phyloP scores from a whole-genome alignment of 53 echinoderm and acorn worm genomes.

The Holothuria leucospilota region DNA sequence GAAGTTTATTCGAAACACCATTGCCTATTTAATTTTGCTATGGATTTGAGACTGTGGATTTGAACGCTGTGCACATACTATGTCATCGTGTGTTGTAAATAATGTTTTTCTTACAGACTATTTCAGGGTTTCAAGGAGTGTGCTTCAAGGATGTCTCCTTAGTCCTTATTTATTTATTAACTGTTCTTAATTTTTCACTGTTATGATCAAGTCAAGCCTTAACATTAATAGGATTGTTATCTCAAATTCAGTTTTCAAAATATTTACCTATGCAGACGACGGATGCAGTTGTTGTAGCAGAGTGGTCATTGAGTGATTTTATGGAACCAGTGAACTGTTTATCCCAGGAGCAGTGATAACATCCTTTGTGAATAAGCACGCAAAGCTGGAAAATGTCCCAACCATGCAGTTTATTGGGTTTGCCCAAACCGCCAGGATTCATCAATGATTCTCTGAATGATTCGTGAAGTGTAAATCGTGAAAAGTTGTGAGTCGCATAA shows the following conservation, averaged over 20 bases:
- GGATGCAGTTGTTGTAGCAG: neutral
- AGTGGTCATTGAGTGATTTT: neutral
- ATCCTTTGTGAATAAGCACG: no score
- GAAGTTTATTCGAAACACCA: neutral
- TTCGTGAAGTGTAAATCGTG: no score
- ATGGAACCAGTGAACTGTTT: neutral
- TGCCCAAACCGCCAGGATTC: no score
- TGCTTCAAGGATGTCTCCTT: constrained; percentile 8
- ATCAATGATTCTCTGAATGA: no score
- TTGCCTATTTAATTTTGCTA: neutral
- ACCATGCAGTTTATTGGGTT: no score
- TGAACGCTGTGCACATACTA: neutral
- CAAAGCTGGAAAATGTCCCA: no score
- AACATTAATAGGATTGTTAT: neutral
- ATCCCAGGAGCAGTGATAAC: no score
- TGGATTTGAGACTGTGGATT: neutral
- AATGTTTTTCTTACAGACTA: constrained; percentile 13
- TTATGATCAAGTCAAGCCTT: neutral
- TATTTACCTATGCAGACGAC: neutral
- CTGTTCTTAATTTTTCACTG: neutral
- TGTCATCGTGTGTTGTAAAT: neutral
- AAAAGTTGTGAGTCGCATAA: no score
- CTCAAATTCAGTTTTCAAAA: neutral
- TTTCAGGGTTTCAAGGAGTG: constrained; percentile 3
- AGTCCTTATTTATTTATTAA: constrained; percentile 31